Evolutionary conservation across 1,140 invertebrate genomes (phyloP), one percentile per base, ranked within the genome.

Genomic region (Penaeus indicus): DNA sequence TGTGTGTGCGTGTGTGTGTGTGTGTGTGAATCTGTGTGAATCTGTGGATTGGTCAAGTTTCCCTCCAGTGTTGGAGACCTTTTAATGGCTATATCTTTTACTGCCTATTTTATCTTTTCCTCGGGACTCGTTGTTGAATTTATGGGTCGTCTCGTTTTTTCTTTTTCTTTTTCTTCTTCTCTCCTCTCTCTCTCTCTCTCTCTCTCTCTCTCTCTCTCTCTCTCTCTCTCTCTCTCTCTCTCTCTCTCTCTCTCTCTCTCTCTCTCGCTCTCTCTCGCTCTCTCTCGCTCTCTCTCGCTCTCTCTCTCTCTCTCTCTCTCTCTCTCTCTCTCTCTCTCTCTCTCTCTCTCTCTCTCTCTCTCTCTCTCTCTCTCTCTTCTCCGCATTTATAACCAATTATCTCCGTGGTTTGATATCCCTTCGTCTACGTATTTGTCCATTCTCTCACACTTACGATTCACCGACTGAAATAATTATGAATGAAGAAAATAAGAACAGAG

Each of bases 1-100:
- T 72, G 67, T 72, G 32, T 72, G 67, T 72, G n/a, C n/a, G 67
- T 72, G n/a, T 72, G 67, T 32, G n/a, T 72, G 67, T 72, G 67
- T 72, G 19, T 72, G n/a, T 72, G 67, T 72, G 67, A 16, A 8
- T 72, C 5, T 72, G 32, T 22, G 67, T 8, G 27, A 13, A 21
- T 69, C 67, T 13, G 67, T 18, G 0, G n/a, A 10, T 4, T 10
- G 5, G 27, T 7, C 27, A 25, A 18, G n/a, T 32, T 72, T n/a
- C 32, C 67, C 32, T n/a, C 32, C 16, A 8, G 67, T 72, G 67
- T 72, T 18, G n/a, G 18, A 25, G 67, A 21, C 32, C 67, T 72
- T 16, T 72, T 32, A 25, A 32, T 72, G 67, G n/a, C 67, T 19
- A 19, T 72, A 4, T 72, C 0, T 72, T 32, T 72, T 72, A 25